Evolutionary conservation across 1,140 invertebrate genomes (phyloP).

Genomic region (Trichonephila inaurata): DNA sequence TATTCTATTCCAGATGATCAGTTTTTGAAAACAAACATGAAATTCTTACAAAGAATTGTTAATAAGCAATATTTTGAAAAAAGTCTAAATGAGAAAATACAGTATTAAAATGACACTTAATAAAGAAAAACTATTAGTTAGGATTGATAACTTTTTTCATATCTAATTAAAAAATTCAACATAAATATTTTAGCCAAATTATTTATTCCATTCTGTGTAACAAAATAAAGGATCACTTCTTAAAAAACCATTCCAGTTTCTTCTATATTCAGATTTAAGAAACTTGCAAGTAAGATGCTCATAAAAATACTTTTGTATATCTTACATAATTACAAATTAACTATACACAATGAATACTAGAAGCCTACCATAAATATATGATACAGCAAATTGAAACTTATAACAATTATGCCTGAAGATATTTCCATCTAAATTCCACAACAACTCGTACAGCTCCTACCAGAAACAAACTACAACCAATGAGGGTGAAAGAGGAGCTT

Average conservation of each 20-base stretch:
- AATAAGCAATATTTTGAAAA: no score
- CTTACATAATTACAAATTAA: slow-evolving; percentile 33
- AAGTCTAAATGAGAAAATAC: no score
- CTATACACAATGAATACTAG: slow-evolving; percentile 2
- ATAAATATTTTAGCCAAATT: no score
- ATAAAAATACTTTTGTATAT: slow-evolving; percentile 26
- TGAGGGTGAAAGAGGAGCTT: not conserved
- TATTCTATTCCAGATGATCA: no score
- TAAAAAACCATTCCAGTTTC: not conserved
- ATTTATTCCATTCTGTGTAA: no score
- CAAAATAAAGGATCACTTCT: not conserved
- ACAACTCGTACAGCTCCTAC: not conserved
- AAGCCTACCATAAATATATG: slow-evolving; percentile 14
- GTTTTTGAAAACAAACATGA: no score
- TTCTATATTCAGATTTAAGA: not conserved
- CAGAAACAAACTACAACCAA: slow-evolving; percentile 11
- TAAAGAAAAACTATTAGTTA: no score
- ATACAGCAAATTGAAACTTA: slow-evolving; percentile 9
- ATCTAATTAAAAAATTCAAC: no score
- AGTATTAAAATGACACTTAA: no score
- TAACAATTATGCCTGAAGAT: not conserved
- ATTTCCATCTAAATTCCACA: slow-evolving; percentile 12
- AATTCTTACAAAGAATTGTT: no score
- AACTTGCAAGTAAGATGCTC: not conserved
- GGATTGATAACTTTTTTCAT: no score